Base-by-base conservation (phyloP, 2,797 vertebrate species). In the Vespertilio murinus region DNA sequence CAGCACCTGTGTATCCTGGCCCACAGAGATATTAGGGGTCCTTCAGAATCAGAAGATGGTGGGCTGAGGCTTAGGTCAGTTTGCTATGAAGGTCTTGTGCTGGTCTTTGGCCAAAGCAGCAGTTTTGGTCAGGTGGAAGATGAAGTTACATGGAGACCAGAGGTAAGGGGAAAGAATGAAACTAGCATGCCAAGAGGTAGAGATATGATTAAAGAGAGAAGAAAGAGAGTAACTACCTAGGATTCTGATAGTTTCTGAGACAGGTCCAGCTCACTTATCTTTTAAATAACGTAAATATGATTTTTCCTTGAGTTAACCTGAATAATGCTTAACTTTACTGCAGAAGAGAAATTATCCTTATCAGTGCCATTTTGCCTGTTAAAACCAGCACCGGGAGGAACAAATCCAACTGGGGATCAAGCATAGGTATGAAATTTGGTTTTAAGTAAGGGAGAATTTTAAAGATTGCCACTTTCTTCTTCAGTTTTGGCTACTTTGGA, bases 381-480 rank as follows among this genome's bases (percentile, higher is more conserved):
- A 95, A 87, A 94, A 81, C 23, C 54, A 23, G 61, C 40, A 70
- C 56, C 23, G 52, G 90, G 81, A 92, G 13, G 30, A 77, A 93
- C 35, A 90, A 90, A 42, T 6, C 0, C 40, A 71, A 28, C 70
- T 2, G 1, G 25, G 74, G 94, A 87, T 42, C 20, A 45, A 28
- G 12, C 45, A 90, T 69, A 94, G 52, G 12, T 87, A 65, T 30
- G 73, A 49, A 93, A 89, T 86, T 87, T 88, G 70, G 13, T 90
- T 97, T 94, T 64, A 86, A 95, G 83, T 5, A 5, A 65, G n/a
- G 11, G 5, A 73, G 67, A 71, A 25, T 45, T 49, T 95, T 77
- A n/a, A 77, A 61, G 65, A 80, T 70, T 70, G 17, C 30, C 77
- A 89, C 75, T 93, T 45, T 56, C 83, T 70, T 79, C 4, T 64